Conservation (phyloP, 2,113 vertebrate genomes). For the Bettongia penicillata region DNA sequence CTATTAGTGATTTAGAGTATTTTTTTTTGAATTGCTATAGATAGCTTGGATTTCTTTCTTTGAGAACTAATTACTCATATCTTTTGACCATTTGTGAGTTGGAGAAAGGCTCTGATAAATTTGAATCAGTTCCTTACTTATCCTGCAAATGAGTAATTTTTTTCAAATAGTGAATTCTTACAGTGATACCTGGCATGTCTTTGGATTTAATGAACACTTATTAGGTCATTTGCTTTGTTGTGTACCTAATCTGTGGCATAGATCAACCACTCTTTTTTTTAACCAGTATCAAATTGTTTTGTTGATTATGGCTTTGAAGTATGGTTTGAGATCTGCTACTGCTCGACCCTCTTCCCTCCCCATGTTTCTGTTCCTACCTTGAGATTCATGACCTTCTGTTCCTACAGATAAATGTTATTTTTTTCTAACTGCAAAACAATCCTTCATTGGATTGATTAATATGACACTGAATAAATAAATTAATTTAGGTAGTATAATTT, state of each 20-base stretch:
- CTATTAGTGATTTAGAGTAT: too few relatives aligned
- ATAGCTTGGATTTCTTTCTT: too few relatives aligned
- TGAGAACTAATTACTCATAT: too few relatives aligned
- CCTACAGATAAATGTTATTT: neutral
- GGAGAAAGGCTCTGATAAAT: too few relatives aligned
- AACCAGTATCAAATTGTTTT: neutral
- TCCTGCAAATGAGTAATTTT: neutral
- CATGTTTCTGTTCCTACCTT: neutral
- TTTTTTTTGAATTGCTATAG: too few relatives aligned
- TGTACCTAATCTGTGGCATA: too few relatives aligned
- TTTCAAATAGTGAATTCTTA: neutral
- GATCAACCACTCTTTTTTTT: neutral
- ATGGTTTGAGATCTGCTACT: neutral
- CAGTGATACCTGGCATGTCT: neutral
- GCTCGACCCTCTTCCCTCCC: neutral
- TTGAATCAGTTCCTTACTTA: too few relatives aligned
- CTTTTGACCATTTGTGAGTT: too few relatives aligned
- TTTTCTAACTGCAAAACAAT: neutral
- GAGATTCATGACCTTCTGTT: neutral
- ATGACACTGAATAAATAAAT: neutral
- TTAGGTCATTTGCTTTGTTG: neutral
- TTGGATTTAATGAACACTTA: neutral
- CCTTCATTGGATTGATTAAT: neutral
- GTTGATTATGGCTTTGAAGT: neutral
- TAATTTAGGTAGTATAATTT: neutral